Evolutionary conservation across 2,888 invertebrate species (phyloP), one percentile per base, ranked within the genome.

Genomic region (Chrysomela aeneicollis): DNA sequence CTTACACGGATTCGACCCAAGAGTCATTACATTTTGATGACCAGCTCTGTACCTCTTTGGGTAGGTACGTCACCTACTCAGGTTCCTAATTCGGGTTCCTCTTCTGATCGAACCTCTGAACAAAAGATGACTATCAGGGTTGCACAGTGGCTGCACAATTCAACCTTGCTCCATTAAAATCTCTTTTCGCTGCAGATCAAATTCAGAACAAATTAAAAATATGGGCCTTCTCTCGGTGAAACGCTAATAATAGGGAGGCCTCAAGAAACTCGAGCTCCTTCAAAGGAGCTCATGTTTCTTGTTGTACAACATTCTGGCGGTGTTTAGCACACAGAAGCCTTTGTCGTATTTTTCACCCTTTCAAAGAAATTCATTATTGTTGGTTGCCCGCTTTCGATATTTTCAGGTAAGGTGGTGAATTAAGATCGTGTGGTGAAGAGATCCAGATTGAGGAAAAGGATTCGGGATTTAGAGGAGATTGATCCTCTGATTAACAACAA

Each of bases 271-370:
- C 61, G 65, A 61, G 65, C 67, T 66, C 59, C 32, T 60, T 63
- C 47, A 61, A 71, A 73, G 68, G 70, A 64, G 61, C 60, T 69
- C 68, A 51, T 42, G 57, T 69, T 66, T 65, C 68, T 63, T 42
- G 59, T 19, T 32, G 6, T 42, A 42, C 42, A 42, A 42, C 42
- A 42, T 15, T 42, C 42, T 42, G 42, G 42, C 42, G 42, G 42
- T 42, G 42, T 42, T 42, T 42, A 42, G 42, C 42, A 42, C 42
- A 42, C 42, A 42, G 42, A 42, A 42, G 42, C 42, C 32, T 42
- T 42, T 42, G 42, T 42, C 15, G 42, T 4, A 15, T 42, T 3
- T 42, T 42, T 42, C 42, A 42, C 42, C 42, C 42, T 42, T 42
- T 42, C 15, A 42, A 42, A 26, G 26, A 26, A 26, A 26, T 6